phyloP scores from a whole-genome alignment of 2,113 vertebrate species.

The Pholis gunnellus region DNA sequence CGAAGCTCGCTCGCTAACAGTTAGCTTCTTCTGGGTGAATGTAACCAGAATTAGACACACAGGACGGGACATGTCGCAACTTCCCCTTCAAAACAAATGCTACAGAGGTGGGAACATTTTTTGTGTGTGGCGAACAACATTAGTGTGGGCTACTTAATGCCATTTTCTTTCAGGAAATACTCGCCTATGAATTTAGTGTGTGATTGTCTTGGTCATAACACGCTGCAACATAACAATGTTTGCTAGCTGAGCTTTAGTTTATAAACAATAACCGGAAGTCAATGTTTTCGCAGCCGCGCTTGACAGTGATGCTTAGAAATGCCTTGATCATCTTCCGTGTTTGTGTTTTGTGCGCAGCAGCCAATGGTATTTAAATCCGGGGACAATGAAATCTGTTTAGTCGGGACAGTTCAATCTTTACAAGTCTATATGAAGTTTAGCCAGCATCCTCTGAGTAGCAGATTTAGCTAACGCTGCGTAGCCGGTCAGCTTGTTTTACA shows the following conservation, averaged over 20 bases:
- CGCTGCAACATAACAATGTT: accelerated
- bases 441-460: neutral
- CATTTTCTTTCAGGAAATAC: neutral
- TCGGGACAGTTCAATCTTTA: neutral
- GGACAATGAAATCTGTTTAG: neutral
- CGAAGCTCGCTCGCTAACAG: slow-evolving; percentile 64
- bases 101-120: too few species aligned
- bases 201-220: accelerated
- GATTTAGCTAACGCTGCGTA: neutral
- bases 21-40: slow-evolving; percentile 56
- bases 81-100: slow-evolving; percentile 29
- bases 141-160: too few species aligned
- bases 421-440: neutral
- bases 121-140: too few species aligned
- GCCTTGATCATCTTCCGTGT: slow-evolving; percentile 68
- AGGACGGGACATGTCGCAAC: neutral
- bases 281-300: accelerated
- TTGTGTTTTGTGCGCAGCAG: slow-evolving; percentile 62
- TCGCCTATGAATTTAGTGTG: accelerated
- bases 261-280: slow-evolving; percentile 38
- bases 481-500: slow-evolving; percentile 17
- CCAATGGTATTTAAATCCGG: slow-evolving; percentile 54
- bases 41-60: neutral
- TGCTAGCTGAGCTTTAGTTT: slow-evolving; percentile 17
- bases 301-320: slow-evolving; percentile 38